Percentiles rank a stretch among this genome's conserved stretches.
These are phyloP conservation scores for Semaprochilodus insignis DNA, from an alignment of 2,797 vertebrate genomes.

Conservation along the genomic window DNA sequence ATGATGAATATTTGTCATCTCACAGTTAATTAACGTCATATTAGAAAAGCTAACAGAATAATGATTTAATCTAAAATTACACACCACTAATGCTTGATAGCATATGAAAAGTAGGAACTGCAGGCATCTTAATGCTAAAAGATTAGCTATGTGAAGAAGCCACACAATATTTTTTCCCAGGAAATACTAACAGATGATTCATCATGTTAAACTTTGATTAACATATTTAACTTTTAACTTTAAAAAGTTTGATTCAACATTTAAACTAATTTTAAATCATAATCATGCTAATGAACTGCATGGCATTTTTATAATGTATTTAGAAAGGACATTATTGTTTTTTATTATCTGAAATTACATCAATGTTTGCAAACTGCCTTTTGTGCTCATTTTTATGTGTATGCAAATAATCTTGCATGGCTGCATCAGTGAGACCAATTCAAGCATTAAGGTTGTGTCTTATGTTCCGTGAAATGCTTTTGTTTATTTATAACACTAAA, in stretches of 20 bases:
- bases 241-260: not conserved
- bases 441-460: too few species aligned
- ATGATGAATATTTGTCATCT: constrained; percentile 29
- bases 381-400: not conserved
- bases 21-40: constrained; percentile 39
- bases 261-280: not conserved
- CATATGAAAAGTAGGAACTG: not conserved
- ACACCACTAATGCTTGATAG: too few species aligned
- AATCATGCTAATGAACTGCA: too few species aligned
- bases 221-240: not conserved
- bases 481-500: too few species aligned
- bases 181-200: not conserved
- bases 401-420: not conserved
- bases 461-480: too few species aligned
- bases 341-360: not conserved
- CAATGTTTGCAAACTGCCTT: not conserved
- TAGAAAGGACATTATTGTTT: not conserved
- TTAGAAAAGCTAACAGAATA: constrained; percentile 13
- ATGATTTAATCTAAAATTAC: constrained; percentile 18
- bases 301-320: not conserved
- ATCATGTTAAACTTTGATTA: not conserved
- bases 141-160: not conserved
- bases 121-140: not conserved
- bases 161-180: not conserved
- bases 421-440: too few species aligned